Conservation (phyloP, 1,140 invertebrate genomes). For the Atta cephalotes region DNA sequence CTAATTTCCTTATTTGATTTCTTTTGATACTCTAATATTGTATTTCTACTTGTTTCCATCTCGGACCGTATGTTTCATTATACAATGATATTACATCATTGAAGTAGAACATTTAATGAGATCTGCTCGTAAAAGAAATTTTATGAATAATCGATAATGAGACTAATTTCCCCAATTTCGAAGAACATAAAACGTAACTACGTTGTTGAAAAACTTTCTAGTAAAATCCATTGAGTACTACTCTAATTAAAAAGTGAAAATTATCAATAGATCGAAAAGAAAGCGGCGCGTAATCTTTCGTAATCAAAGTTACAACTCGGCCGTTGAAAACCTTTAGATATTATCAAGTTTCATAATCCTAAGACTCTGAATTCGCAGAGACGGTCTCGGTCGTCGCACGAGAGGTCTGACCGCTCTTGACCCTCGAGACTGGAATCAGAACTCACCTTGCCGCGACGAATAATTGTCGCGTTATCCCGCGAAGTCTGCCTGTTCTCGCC, state of each 20-base stretch:
- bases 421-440: conserved; percentile 55
- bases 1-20: not conserved
- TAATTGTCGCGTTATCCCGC: conserved; percentile 39
- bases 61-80: not conserved
- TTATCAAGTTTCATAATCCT: not conserved
- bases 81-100: not conserved
- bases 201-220: conserved; percentile 11
- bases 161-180: not conserved
- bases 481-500: not conserved
- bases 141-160: not conserved
- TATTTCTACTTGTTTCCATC: not conserved
- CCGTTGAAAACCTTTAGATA: not conserved
- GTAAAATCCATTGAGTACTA: not conserved
- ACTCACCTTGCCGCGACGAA: conserved; percentile 65
- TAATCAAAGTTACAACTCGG: not conserved
- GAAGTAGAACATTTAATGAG: not conserved
- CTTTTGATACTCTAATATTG: not conserved
- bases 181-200: not conserved
- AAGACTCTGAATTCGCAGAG: not conserved
- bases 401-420: conserved; percentile 70
- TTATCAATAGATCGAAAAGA: not conserved
- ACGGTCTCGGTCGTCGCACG: conserved; percentile 11
- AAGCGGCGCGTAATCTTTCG: not conserved
- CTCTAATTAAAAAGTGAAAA: conserved; percentile 5
- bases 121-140: conserved; percentile 5